Conservation (phyloP, 2,113 vertebrate genomes). For the Neodon shergylaensis region DNA sequence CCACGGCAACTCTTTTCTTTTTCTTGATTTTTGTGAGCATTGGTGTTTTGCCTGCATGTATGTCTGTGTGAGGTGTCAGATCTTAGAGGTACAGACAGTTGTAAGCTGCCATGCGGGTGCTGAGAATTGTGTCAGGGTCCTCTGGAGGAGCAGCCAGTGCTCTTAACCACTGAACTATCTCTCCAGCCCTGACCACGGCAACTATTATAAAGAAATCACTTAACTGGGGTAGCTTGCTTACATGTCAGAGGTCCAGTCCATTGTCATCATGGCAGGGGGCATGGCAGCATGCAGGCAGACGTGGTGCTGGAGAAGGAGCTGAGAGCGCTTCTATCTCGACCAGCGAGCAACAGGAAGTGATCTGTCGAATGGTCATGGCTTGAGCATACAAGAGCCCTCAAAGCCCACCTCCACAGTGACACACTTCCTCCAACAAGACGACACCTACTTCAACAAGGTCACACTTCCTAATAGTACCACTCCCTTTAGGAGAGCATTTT, state of each 20-base stretch:
- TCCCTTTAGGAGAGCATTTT: background rate
- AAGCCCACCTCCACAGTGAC: background rate
- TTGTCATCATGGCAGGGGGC: background rate
- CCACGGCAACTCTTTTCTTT: too few species aligned
- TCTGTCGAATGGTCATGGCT: background rate
- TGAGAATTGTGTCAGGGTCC: background rate
- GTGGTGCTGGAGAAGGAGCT: background rate
- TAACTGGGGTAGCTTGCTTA: background rate
- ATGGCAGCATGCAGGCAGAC: background rate
- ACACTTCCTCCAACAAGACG: background rate
- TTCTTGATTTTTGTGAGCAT: background rate
- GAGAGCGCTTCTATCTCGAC: background rate
- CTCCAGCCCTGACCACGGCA: background rate
- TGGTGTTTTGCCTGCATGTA: background rate
- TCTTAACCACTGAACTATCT: background rate
- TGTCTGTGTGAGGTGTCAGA: background rate
- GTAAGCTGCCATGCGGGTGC: background rate
- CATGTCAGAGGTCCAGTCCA: background rate
- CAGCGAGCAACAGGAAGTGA: background rate
- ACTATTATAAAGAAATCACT: background rate
- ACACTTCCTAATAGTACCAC: background rate
- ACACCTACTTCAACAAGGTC: background rate
- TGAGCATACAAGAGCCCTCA: background rate
- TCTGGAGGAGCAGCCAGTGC: too few species aligned
- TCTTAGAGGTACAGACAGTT: background rate